These are phyloP conservation scores for Sciurus carolinensis DNA, from an alignment of 2,797 vertebrate genomes.

Conservation along the genomic window DNA sequence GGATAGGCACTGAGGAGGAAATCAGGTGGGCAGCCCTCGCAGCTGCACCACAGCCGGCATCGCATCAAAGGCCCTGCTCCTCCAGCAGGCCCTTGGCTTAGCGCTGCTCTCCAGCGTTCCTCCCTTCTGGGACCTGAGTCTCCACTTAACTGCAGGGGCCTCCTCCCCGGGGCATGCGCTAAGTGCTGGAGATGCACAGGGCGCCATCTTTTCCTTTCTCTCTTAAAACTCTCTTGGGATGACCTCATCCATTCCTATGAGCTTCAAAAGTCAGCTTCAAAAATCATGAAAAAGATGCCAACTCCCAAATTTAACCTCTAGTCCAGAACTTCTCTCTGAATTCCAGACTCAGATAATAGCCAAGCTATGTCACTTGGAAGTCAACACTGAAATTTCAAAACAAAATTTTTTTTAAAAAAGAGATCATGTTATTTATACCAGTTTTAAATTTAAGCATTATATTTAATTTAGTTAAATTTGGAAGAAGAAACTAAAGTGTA, in stretches of 20 bases:
- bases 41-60: neutral
- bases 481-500: slow-evolving; percentile 34
- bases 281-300: neutral
- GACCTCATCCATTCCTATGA: neutral
- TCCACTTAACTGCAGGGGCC: neutral
- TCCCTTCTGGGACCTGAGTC: neutral
- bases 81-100: neutral
- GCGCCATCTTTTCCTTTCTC: neutral
- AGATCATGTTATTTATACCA: neutral
- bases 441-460: slow-evolving; percentile 49
- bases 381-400: neutral
- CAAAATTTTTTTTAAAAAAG: slow-evolving; percentile 14
- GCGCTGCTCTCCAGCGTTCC: neutral
- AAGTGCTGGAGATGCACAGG: neutral
- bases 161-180: neutral
- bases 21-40: neutral
- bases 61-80: neutral
- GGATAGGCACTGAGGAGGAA: accelerated
- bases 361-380: neutral
- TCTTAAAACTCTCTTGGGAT: neutral
- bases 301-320: neutral
- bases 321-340: neutral
- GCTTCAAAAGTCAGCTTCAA: neutral
- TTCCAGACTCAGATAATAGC: neutral
- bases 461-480: slow-evolving; percentile 64